phyloP scores from a whole-genome alignment of 2,797 vertebrate genomes.

The Sebastes vulpes region DNA sequence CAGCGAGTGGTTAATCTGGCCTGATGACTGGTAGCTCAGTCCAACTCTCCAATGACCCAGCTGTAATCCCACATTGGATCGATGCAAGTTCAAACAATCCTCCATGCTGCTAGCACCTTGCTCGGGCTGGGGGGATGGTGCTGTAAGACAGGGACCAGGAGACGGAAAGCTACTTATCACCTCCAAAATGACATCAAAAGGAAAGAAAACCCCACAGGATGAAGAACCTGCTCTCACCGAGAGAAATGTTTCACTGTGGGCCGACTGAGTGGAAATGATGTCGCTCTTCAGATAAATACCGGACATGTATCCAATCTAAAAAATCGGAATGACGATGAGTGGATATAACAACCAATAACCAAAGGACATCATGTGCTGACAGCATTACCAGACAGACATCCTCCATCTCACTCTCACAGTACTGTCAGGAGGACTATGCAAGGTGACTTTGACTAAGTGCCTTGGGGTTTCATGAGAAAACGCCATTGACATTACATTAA shows the following conservation, averaged over 20 bases:
- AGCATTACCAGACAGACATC: slow-evolving; percentile 80
- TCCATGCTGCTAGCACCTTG: slow-evolving; percentile 79
- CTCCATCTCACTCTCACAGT: slow-evolving; percentile 80
- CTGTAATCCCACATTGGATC: slow-evolving; percentile 85
- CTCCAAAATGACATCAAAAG: slow-evolving; percentile 83
- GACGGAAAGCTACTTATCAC: slow-evolving; percentile 86
- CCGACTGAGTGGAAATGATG: slow-evolving; percentile 44
- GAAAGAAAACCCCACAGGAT: slow-evolving; percentile 76
- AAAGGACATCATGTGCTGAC: slow-evolving; percentile 73
- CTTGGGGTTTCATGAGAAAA: slow-evolving; percentile 83
- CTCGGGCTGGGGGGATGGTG: slow-evolving; percentile 65
- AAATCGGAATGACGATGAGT: slow-evolving; percentile 54
- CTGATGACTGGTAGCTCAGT: slow-evolving; percentile 79
- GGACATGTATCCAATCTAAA: slow-evolving; percentile 49
- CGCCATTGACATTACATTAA: slow-evolving; percentile 85
- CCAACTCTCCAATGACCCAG: slow-evolving; percentile 82
- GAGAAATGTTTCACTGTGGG: slow-evolving; percentile 47
- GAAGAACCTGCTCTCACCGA: slow-evolving; percentile 61
- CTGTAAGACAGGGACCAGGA: slow-evolving; percentile 70
- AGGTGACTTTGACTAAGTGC: slow-evolving; percentile 88
- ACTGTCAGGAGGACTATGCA: slow-evolving; percentile 83
- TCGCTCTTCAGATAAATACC: slow-evolving; percentile 44
- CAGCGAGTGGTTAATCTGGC: slow-evolving; percentile 83
- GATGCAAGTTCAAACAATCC: slow-evolving; percentile 85
- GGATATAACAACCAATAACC: slow-evolving; percentile 68